Evolutionary conservation across 2,888 invertebrate species (phyloP), one percentile per base, ranked within the genome.

Genomic region (Tiliacea citrago): DNA sequence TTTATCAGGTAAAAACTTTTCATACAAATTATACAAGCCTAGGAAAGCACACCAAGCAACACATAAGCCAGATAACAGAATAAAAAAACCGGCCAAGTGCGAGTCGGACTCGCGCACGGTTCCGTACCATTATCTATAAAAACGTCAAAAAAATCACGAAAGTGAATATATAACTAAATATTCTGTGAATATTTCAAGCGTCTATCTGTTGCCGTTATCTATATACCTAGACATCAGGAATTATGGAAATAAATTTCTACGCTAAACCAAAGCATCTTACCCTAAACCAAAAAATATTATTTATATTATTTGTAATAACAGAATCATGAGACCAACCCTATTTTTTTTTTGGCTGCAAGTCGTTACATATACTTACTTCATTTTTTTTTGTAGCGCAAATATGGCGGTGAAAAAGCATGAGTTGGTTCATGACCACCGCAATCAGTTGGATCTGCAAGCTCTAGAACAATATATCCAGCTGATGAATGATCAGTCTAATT

Each of bases 381-480:
- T 55, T 53, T 39, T 42, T 66, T 70, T 75, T 73, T 60, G 0
- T 73, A 76, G 58, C 42, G 5, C 13, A 35, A 91, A 87, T 75
- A 97, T 97, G 97, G 97, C 97, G 60, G 97, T 97, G 5, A 97
- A 97, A 89, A 97, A 97, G 86, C 97, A 97, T 87, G 95, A 96
- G 76, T 89, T 97, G 58, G 97, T 97, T 83, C 94, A 95, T 77
- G 96, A 96, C 77, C 95, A 95, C 65, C 85, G 92, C 80, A 88
- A 93, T 87, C 92, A 96, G 91, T 85, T 95, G 81, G 90, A 96
- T 90, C 77, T 95, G 62, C 83, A 88, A 24, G 91, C 92, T 5
- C 86, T 97, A 73, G 95, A 95, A 61, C 93, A 96, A 75, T 97
- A 97, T 75, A 92, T 97, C 55, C 92, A 97, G 81, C 90, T 95